Percentiles rank a stretch among this genome's conserved stretches.
Conservation (phyloP, 2,888 invertebrate species). For the Polylopha cassiicola region DNA sequence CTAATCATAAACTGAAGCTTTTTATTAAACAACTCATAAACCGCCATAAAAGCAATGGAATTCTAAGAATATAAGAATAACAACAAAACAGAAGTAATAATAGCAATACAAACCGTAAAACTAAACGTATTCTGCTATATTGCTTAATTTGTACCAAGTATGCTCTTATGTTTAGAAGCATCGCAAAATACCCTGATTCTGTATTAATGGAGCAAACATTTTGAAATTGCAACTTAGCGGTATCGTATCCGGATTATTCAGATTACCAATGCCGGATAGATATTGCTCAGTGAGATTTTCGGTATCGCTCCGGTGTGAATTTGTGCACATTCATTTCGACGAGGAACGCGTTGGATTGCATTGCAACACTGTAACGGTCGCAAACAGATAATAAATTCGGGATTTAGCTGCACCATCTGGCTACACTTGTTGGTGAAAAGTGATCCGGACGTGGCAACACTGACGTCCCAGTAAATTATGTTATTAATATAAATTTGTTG, state of each 20-base stretch:
- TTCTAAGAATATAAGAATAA: no score
- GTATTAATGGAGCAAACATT: conserved; percentile 11
- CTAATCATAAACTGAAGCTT: no score
- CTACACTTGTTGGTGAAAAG: conserved; percentile 44
- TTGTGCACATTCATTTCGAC: conserved; percentile 45
- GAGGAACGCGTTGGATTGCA: conserved; percentile 47
- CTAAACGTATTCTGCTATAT: no score
- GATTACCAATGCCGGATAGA: conserved; percentile 24
- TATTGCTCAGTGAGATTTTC: conserved; percentile 30
- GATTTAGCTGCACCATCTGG: conserved; percentile 59
- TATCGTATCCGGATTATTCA: conserved; percentile 15
- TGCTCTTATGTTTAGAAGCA: background rate
- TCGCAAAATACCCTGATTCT: background rate
- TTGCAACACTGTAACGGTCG: conserved; percentile 48
- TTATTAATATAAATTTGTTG: conserved; percentile 33
- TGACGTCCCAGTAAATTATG: conserved; percentile 39
- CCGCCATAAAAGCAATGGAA: no score
- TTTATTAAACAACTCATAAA: no score
- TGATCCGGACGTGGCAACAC: conserved; percentile 45
- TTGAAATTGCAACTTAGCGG: conserved; percentile 17
- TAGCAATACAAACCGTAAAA: no score
- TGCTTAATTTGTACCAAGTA: background rate
- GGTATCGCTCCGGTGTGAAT: conserved; percentile 39
- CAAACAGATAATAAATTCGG: conserved; percentile 69
- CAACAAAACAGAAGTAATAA: no score